Conservation (phyloP, 1,140 invertebrate genomes). For the Zaprionus nigranus region DNA sequence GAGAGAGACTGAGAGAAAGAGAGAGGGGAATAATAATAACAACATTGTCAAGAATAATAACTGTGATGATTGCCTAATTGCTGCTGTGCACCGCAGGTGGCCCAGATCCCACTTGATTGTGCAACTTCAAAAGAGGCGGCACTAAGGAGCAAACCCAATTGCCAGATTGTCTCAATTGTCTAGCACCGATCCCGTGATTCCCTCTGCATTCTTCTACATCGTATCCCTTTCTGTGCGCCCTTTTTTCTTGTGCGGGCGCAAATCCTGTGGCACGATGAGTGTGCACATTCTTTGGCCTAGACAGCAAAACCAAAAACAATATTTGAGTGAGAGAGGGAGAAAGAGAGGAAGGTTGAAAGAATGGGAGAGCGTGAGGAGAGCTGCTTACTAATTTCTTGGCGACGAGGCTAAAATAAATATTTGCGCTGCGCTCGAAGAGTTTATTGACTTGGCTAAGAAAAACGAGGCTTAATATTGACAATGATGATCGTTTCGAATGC, state of each 20-base stretch:
- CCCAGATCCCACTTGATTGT: conserved; percentile 62
- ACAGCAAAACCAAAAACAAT: conserved; percentile 60
- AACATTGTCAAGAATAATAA: conserved; percentile 36
- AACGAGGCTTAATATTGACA: conserved; percentile 24
- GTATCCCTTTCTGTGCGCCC: conserved; percentile 27
- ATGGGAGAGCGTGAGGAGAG: conserved; percentile 35
- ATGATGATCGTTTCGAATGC: conserved; percentile 13
- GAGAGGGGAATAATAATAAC: conserved; percentile 50
- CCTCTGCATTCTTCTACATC: neutral
- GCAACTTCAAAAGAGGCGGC: conserved; percentile 75
- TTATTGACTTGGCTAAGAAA: conserved; percentile 53
- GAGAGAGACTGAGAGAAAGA: neutral
- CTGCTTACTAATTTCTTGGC: conserved; percentile 80
- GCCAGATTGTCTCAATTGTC: neutral
- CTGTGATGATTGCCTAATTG: conserved; percentile 68
- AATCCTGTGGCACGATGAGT: conserved; percentile 59
- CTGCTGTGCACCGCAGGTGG: conserved; percentile 65
- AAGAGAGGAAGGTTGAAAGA: neutral
- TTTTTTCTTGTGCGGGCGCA: conserved; percentile 37
- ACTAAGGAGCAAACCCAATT: conserved; percentile 7
- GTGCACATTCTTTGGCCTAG: conserved; percentile 66
- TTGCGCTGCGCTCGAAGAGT: conserved; percentile 73
- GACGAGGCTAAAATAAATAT: conserved; percentile 78
- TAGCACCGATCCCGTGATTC: neutral
- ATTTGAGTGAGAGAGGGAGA: conserved; percentile 54